Evolutionary conservation across 2,888 invertebrate genomes (phyloP).

Genomic region (Drosophila ezoana): DNA sequence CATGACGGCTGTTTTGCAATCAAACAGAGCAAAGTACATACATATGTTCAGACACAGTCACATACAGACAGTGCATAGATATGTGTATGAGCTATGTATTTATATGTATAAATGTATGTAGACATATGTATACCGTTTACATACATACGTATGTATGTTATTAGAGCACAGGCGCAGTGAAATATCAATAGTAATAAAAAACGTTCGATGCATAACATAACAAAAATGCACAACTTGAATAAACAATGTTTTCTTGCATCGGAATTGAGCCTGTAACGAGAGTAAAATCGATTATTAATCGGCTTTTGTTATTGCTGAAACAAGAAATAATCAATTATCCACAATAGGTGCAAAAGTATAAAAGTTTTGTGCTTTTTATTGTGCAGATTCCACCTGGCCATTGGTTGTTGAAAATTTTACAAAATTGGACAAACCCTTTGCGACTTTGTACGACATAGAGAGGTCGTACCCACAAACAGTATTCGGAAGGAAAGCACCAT

Average conservation of each 20-base stretch:
- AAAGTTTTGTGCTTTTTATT: constrained; percentile 7
- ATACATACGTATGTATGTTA: constrained; percentile 49
- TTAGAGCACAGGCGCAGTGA: constrained; percentile 61
- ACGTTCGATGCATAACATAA: constrained; percentile 40
- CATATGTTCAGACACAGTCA: constrained; percentile 28
- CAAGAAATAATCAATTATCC: constrained; percentile 38
- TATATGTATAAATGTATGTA: constrained; percentile 30
- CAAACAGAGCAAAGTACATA: constrained; percentile 52
- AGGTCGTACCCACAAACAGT: constrained; percentile 80
- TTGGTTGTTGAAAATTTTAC: constrained; percentile 67
- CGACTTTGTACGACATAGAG: constrained; percentile 82
- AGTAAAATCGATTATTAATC: constrained; percentile 45
- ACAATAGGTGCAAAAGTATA: constrained; percentile 13
- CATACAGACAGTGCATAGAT: constrained; percentile 26
- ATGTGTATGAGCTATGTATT: constrained; percentile 25
- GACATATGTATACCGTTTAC: constrained; percentile 17
- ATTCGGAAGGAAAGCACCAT: constrained; percentile 77
- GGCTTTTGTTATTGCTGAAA: constrained; percentile 19
- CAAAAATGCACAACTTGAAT: constrained; percentile 20
- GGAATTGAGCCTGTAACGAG: constrained; percentile 22
- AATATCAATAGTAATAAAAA: constrained; percentile 59
- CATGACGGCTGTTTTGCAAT: constrained; percentile 66
- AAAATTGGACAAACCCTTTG: constrained; percentile 83
- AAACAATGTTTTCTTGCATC: constrained; percentile 23
- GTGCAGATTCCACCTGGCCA: constrained; percentile 60